These are phyloP conservation scores for Tiliacea citrago DNA, from an alignment of 2,888 invertebrate species.

Conservation along the genomic window DNA sequence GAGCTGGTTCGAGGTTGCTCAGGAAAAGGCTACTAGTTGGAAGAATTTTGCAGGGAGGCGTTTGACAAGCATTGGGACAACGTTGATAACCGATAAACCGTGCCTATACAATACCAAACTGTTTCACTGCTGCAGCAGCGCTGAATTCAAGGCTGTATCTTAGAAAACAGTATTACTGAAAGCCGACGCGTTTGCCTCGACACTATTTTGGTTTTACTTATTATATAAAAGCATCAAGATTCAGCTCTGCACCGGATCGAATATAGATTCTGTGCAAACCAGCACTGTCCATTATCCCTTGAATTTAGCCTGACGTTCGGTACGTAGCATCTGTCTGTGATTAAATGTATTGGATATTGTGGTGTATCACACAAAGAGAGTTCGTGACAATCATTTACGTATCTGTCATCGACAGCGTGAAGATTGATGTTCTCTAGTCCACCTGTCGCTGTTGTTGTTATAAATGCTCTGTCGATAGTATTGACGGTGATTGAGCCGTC, in stretches of 20 bases:
- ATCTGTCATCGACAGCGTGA: constrained; percentile 17
- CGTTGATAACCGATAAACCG: too few species aligned
- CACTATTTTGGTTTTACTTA: neutral
- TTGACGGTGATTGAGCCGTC: constrained; percentile 11
- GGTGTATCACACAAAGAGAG: neutral
- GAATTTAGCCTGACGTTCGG: neutral
- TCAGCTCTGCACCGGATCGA: neutral
- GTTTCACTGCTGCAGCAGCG: neutral
- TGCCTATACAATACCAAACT: neutral
- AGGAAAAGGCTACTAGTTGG: too few species aligned
- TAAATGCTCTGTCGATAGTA: neutral
- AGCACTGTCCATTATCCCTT: neutral
- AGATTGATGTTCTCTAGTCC: constrained; percentile 3
- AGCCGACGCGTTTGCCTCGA: too few species aligned
- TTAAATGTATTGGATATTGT: constrained; percentile 5
- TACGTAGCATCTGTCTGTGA: constrained; percentile 4
- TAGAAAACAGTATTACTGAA: neutral
- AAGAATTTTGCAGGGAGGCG: too few species aligned
- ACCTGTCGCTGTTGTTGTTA: constrained; percentile 13
- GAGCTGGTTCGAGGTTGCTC: too few species aligned
- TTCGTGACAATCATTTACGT: constrained; percentile 14
- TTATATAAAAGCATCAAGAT: neutral
- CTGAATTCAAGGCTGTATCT: neutral
- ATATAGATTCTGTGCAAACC: neutral
- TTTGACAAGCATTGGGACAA: too few species aligned